A percentile compares a stretch with the other conserved stretches of the same genome.
Conservation (phyloP, 2,888 invertebrate species). For the Helobdella robusta region DNA sequence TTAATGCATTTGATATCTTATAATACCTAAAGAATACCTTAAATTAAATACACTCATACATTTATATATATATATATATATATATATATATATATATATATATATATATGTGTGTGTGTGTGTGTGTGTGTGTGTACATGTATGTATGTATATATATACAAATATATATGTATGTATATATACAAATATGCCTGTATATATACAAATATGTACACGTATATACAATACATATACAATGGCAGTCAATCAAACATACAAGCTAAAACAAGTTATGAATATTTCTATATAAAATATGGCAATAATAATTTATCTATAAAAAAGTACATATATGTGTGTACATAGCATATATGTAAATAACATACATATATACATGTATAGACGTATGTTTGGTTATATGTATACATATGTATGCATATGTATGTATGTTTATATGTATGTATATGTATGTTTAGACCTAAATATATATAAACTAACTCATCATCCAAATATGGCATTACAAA, state of each 20-base stretch:
- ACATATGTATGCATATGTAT: conserved; percentile 1
- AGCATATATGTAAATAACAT: neutral
- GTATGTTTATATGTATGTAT: neutral
- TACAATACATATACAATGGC: neutral
- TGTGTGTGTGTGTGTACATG: conserved; percentile 3
- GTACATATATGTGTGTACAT: conserved; percentile 2
- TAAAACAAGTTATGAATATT: neutral
- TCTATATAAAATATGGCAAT: neutral
- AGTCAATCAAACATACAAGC: no score
- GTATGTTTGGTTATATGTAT: neutral
- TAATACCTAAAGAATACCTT: no score
- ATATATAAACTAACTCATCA: no score
- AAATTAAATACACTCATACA: no score
- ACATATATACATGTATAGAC: neutral
- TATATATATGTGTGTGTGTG: conserved; percentile 2
- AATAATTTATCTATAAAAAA: neutral
- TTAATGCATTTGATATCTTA: no score
- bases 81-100: conserved; percentile 1
- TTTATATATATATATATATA: neutral
- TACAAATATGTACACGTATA: neutral
- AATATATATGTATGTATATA: neutral
- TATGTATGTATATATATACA: conserved; percentile 2
- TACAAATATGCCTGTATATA: neutral
- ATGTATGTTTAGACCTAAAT: no score
- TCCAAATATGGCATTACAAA: no score